Evolutionary conservation across 2,797 vertebrate species (phyloP).

Genomic region (Brachyalestes nurse): DNA sequence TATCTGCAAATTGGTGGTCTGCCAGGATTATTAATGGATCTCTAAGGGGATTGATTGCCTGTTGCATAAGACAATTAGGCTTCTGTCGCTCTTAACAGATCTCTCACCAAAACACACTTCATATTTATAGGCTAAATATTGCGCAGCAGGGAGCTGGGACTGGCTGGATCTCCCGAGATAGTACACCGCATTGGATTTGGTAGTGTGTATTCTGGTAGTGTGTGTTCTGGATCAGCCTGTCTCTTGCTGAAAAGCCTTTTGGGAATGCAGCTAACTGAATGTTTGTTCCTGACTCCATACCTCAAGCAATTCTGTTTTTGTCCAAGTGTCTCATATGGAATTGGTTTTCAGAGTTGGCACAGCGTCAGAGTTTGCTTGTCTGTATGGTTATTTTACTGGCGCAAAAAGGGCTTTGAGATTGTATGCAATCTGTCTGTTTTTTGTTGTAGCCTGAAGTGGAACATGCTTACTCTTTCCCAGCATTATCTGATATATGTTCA

Average conservation of each 20-base stretch:
- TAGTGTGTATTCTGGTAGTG: constrained; percentile 36
- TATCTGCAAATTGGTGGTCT: constrained; percentile 58
- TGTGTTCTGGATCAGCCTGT: constrained; percentile 22
- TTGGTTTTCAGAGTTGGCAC: not conserved
- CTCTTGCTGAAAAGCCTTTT: constrained; percentile 51
- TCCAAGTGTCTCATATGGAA: constrained; percentile 4
- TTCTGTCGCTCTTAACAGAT: constrained; percentile 57
- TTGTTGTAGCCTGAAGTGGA: too few species aligned
- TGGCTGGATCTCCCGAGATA: constrained; percentile 58
- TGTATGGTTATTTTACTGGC: not conserved
- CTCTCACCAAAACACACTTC: constrained; percentile 57
- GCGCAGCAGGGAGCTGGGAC: constrained; percentile 50
- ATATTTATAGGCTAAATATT: constrained; percentile 57
- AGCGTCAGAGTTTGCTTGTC: not conserved
- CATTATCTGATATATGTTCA: not conserved
- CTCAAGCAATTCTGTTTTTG: constrained; percentile 29
- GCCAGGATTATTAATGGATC: constrained; percentile 57
- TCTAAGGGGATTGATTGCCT: constrained; percentile 55
- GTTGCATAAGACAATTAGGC: constrained; percentile 63
- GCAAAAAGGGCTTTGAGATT: not conserved
- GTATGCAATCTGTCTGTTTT: not conserved
- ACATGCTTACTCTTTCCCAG: not conserved
- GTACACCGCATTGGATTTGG: constrained; percentile 40
- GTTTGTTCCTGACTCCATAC: constrained; percentile 42
- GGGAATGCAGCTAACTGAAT: constrained; percentile 44